phyloP scores from a whole-genome alignment of 2,888 invertebrate genomes.

The Stratiomys singularior region DNA sequence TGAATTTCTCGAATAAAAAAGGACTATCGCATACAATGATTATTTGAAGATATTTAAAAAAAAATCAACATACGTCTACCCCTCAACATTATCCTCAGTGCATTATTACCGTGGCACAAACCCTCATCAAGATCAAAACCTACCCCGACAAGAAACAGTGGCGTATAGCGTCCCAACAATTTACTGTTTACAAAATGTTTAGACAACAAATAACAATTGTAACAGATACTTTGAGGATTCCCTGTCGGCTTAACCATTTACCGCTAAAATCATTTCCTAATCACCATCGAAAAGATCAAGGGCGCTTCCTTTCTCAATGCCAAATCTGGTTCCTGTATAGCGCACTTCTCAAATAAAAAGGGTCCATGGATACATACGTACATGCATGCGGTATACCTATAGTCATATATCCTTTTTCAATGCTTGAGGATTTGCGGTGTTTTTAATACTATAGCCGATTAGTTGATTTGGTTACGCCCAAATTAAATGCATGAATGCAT shows the following conservation, averaged over 20 bases:
- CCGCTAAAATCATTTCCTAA: slow-evolving; percentile 51
- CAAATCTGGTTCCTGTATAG: slow-evolving; percentile 29
- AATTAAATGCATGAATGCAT: slow-evolving; percentile 48
- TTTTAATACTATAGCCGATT: slow-evolving; percentile 43
- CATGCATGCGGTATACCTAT: not conserved
- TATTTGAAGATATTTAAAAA: too few relatives aligned
- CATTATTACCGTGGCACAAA: not conserved
- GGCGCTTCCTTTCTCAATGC: slow-evolving; percentile 44
- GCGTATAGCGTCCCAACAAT: slow-evolving; percentile 24
- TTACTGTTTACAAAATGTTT: slow-evolving; percentile 50
- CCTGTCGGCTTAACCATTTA: slow-evolving; percentile 39
- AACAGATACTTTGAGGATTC: slow-evolving; percentile 49
- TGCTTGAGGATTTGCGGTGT: slow-evolving; percentile 14
- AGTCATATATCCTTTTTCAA: slow-evolving; percentile 1
- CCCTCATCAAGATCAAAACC: not conserved
- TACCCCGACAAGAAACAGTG: not conserved
- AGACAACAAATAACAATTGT: slow-evolving; percentile 53
- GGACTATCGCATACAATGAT: too few relatives aligned
- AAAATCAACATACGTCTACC: not conserved
- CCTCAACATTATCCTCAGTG: not conserved
- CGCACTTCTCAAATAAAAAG: slow-evolving; percentile 25
- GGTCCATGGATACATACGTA: not conserved
- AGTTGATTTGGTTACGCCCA: slow-evolving; percentile 51
- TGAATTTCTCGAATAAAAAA: too few relatives aligned
- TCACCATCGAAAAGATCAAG: slow-evolving; percentile 46